Evolutionary conservation across 2,797 vertebrate genomes (phyloP).

Genomic region (Manis javanica): DNA sequence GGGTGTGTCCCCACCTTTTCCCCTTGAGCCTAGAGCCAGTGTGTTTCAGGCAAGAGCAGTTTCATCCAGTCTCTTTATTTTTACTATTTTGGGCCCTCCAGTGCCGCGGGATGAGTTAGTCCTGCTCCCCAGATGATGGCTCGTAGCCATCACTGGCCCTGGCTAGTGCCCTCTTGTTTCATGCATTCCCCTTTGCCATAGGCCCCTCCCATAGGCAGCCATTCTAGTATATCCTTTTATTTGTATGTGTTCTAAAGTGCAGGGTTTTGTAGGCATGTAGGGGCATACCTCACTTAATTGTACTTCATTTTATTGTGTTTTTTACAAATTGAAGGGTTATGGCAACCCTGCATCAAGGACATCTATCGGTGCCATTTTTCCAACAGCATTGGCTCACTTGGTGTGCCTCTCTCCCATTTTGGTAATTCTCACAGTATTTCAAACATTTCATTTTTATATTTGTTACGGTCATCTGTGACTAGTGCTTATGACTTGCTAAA

Average conservation of each 20-base stretch:
- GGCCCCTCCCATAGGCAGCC: background rate
- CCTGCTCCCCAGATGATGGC: background rate
- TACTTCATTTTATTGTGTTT: no score
- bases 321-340: no score
- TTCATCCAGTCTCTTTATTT: background rate
- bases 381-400: no score
- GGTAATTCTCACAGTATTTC: no score
- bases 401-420: no score
- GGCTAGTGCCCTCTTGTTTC: background rate
- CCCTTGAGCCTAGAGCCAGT: background rate
- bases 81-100: background rate
- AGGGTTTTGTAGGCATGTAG: background rate
- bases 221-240: background rate
- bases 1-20: background rate
- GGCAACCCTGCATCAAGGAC: no score
- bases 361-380: no score
- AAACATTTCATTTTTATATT: no score
- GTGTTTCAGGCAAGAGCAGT: background rate
- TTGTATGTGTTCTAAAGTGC: background rate
- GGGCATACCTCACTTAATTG: no score
- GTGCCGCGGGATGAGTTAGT: background rate
- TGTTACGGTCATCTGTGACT: no score
- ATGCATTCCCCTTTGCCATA: rapidly evolving
- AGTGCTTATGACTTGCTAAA: no score
- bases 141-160: no score